phyloP scores from a whole-genome alignment of 2,888 invertebrate species.

The Microctonus hyperodae region DNA sequence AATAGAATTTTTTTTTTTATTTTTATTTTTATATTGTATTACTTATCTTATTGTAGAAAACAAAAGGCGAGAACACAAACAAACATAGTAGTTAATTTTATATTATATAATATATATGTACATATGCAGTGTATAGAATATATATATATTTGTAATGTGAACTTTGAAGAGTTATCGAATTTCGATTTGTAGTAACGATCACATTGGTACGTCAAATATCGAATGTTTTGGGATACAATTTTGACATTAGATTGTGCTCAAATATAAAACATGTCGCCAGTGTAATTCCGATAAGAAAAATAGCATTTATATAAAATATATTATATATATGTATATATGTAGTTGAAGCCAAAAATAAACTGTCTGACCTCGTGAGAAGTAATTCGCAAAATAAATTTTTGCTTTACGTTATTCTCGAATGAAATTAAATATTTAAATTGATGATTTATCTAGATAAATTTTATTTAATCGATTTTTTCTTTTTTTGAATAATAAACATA shows the following conservation, averaged over 20 bases:
- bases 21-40: not conserved
- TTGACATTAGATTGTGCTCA: conserved; percentile 2
- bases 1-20: no score
- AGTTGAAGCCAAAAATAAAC: not conserved
- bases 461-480: not conserved
- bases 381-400: not conserved
- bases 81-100: not conserved
- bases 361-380: not conserved
- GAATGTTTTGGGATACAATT: not conserved
- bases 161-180: conserved; percentile 6
- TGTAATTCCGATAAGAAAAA: not conserved
- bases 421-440: not conserved
- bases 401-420: not conserved
- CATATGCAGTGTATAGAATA: not conserved
- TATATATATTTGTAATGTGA: no score
- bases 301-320: not conserved
- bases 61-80: conserved; percentile 5
- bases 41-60: not conserved
- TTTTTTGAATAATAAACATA: conserved; percentile 29
- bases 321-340: not conserved
- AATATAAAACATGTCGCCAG: not conserved
- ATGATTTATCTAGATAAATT: not conserved
- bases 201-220: conserved; percentile 9
- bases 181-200: conserved; percentile 9
- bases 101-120: not conserved